These are phyloP conservation scores for Zoanthus solanderi DNA, from an alignment of 92 coral and sea anemone genomes.

Conservation along the genomic window DNA sequence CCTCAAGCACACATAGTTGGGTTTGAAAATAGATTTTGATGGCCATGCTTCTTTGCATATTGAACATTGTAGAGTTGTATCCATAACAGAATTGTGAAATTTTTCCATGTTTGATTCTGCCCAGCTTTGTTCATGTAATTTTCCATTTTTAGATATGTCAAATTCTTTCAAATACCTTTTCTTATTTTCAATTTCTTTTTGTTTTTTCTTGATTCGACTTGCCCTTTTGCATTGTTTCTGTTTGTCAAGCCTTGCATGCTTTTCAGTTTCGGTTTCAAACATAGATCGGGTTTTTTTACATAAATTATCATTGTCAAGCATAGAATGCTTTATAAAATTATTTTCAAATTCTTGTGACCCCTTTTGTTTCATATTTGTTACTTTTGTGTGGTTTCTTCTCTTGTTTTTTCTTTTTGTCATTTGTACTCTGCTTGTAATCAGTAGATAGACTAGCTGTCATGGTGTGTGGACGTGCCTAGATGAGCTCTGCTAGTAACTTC, in stretches of 20 bases:
- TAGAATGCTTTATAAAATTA: not conserved
- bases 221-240: slow-evolving; percentile 11
- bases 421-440: too few relatives aligned
- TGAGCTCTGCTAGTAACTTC: too few relatives aligned
- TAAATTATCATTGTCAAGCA: not conserved
- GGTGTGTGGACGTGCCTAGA: too few relatives aligned
- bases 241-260: slow-evolving; percentile 9
- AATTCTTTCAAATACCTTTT: slow-evolving; percentile 17
- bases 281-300: not conserved
- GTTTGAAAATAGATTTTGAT: slow-evolving; percentile 24
- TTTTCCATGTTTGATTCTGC: slow-evolving; percentile 59
- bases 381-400: too few relatives aligned
- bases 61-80: slow-evolving; percentile 45
- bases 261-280: not conserved
- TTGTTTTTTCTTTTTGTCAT: too few relatives aligned
- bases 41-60: slow-evolving; percentile 65
- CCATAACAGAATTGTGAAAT: slow-evolving; percentile 60
- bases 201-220: not conserved
- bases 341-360: slow-evolving; percentile 3
- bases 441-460: too few relatives aligned
- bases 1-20: slow-evolving; percentile 30
- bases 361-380: not conserved
- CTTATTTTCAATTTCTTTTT: not conserved
- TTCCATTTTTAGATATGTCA: not conserved
- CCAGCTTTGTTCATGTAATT: slow-evolving; percentile 53